Evolutionary conservation across 2,888 invertebrate genomes (phyloP).

Genomic region (Serrognathus titanus): DNA sequence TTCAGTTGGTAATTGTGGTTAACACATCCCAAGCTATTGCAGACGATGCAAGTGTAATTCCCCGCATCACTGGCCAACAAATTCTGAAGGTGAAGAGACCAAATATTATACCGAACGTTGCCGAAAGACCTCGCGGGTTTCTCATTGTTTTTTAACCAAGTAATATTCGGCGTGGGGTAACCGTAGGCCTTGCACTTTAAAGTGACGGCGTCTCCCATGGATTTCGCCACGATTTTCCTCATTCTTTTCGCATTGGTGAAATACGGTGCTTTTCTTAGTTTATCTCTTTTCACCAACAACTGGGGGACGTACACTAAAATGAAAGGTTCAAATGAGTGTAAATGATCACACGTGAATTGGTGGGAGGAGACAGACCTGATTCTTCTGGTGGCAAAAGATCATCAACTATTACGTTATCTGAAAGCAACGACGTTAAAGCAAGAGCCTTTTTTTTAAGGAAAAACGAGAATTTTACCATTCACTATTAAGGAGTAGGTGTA

Average conservation of each 20-base stretch:
- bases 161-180: conserved; percentile 79
- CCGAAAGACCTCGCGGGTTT: conserved; percentile 64
- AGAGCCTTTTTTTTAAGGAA: no score
- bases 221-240: conserved; percentile 58
- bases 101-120: conserved; percentile 62
- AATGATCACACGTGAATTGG: no score
- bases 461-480: conserved; percentile 57
- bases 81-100: conserved; percentile 75
- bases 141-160: conserved; percentile 62
- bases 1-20: conserved; percentile 56
- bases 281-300: no score
- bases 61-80: conserved; percentile 79
- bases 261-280: conserved; percentile 25
- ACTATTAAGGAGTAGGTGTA: conserved; percentile 68
- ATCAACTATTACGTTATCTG: no score
- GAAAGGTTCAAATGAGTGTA: no score
- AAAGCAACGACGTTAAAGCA: no score
- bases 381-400: no score
- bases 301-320: no score
- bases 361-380: no score
- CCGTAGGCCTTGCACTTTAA: conserved; percentile 72
- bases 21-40: conserved; percentile 78
- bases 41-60: conserved; percentile 82
- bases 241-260: conserved; percentile 51
- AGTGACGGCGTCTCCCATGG: conserved; percentile 73